Percentiles rank a stretch among this genome's conserved stretches.
Evolutionary conservation across 1,140 invertebrate genomes (phyloP).

Genomic region (Hypsibius dujardini): DNA sequence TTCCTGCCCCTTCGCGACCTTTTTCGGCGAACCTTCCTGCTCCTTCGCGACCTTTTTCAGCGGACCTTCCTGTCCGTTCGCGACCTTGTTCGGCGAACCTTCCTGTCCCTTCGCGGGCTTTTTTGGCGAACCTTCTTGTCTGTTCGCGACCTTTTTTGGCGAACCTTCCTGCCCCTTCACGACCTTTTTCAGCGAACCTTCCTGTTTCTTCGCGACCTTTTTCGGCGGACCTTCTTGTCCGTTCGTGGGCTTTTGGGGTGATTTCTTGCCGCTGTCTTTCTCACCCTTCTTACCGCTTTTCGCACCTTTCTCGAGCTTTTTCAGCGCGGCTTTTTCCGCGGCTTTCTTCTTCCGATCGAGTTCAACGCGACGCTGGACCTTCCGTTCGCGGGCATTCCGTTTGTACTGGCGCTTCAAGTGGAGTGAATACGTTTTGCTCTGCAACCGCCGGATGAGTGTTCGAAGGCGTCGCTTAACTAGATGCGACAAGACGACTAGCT

Average conservation of each 20-base stretch:
- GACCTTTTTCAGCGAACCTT: neutral
- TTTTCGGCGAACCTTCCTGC: no score
- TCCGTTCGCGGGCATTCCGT: neutral
- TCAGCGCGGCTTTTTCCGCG: neutral
- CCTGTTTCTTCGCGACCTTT: neutral
- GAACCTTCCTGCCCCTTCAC: neutral
- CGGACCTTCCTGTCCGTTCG: no score
- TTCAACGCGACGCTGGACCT: neutral
- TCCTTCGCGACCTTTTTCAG: no score
- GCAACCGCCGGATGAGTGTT: neutral
- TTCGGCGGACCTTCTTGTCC: neutral
- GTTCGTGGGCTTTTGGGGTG: neutral
- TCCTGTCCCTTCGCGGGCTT: no score
- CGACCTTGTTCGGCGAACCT: no score
- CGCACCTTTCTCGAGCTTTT: neutral
- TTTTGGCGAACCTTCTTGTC: no score
- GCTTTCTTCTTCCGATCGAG: neutral
- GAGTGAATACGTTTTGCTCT: neutral
- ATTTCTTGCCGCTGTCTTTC: neutral
- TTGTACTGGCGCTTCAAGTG: neutral
- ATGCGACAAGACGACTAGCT: neutral
- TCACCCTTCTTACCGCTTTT: neutral
- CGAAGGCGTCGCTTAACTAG: neutral
- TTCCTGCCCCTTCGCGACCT: no score
- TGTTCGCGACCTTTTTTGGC: no score